phyloP scores from a whole-genome alignment of 2,888 invertebrate species.

The Limnephilus lunatus region DNA sequence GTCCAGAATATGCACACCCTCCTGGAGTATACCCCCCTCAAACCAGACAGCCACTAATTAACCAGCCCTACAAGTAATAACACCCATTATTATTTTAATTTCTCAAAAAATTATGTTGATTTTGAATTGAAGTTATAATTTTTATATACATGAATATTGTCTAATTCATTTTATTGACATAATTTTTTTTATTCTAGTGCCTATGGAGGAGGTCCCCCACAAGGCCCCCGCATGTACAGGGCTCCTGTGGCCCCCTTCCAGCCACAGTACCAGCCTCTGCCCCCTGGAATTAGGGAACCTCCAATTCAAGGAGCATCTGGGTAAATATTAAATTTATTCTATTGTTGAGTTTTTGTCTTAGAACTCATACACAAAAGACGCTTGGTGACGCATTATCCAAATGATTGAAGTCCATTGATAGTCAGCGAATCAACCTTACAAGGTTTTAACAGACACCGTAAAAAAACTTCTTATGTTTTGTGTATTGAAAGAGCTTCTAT shows the following conservation, averaged over 20 bases:
- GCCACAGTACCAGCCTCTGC: constrained; percentile 77
- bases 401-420: too few species aligned
- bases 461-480: too few species aligned
- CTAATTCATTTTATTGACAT: neutral
- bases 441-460: too few species aligned
- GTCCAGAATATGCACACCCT: constrained; percentile 65
- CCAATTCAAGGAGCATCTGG: constrained; percentile 71
- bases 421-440: too few species aligned
- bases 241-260: constrained; percentile 68
- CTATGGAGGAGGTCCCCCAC: constrained; percentile 69
- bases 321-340: constrained; percentile 69
- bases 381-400: neutral
- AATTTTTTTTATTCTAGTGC: constrained; percentile 51
- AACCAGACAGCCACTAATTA: constrained; percentile 67
- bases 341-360: neutral
- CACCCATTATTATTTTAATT: neutral
- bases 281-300: constrained; percentile 79
- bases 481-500: too few species aligned
- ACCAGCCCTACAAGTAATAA: constrained; percentile 65
- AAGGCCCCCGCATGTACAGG: constrained; percentile 68
- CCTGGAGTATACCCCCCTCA: constrained; percentile 68
- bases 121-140: neutral
- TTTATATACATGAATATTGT: neutral
- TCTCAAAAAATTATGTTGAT: neutral
- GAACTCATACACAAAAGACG: neutral